A percentile compares a stretch with the other conserved stretches of the same genome.
Conservation (phyloP, 2,888 invertebrate genomes). For the Creontiades dilutus region DNA sequence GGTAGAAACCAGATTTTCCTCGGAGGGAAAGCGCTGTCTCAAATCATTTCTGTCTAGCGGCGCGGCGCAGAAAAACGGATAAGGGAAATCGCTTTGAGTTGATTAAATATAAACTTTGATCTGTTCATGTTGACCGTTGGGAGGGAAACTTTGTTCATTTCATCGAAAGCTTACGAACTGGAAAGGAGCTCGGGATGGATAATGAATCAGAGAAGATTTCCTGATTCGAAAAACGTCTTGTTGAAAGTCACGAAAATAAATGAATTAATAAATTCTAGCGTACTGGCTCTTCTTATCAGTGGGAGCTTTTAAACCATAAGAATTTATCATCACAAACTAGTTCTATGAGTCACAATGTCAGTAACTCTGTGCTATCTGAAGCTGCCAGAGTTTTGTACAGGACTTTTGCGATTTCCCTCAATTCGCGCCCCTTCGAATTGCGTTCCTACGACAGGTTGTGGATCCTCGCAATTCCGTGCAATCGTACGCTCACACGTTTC, state of each 20-base stretch:
- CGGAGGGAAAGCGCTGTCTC: background rate
- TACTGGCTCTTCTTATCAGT: too few species aligned
- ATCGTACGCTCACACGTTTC: too few species aligned
- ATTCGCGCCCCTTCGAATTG: too few species aligned
- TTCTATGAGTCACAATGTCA: too few species aligned
- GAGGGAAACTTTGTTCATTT: constrained; percentile 39
- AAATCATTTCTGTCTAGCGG: background rate
- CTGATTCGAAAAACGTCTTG: background rate
- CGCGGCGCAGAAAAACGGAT: background rate
- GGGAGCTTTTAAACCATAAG: too few species aligned
- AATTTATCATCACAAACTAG: too few species aligned
- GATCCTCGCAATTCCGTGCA: too few species aligned
- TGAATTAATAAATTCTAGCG: background rate
- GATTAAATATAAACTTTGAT: constrained; percentile 32
- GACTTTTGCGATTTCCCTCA: too few species aligned
- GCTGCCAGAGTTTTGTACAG: too few species aligned
- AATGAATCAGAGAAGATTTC: background rate
- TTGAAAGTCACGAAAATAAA: background rate
- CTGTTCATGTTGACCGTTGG: background rate
- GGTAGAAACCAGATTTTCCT: constrained; percentile 21
- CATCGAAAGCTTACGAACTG: constrained; percentile 26
- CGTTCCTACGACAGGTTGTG: too few species aligned
- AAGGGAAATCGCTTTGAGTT: constrained; percentile 24
- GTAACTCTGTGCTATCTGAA: too few species aligned
- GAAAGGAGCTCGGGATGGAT: background rate